These are phyloP conservation scores for Ophiodon elongatus DNA, from an alignment of 2,113 vertebrate species.

Conservation along the genomic window DNA sequence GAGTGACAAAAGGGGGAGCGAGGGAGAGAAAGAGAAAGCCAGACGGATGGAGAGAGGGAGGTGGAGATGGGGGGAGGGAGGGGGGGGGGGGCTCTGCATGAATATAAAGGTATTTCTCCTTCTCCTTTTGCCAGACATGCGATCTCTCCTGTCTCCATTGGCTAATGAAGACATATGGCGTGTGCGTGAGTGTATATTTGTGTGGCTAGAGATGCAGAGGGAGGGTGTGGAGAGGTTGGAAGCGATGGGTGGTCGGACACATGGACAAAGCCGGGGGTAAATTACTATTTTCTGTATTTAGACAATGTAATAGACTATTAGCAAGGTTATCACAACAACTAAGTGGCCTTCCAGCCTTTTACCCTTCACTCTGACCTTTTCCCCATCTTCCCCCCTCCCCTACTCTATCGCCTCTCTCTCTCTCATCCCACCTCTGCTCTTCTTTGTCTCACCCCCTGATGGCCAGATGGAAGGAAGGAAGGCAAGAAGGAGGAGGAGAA, in stretches of 20 bases:
- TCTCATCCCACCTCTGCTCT: constrained; percentile 28
- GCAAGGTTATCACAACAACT: constrained; percentile 45
- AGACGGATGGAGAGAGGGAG: constrained; percentile 48
- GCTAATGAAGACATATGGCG: constrained; percentile 81
- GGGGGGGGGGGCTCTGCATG: constrained; percentile 46
- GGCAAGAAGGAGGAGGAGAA: constrained; percentile 18
- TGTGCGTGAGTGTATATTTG: constrained; percentile 23
- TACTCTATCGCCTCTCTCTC: constrained; percentile 13
- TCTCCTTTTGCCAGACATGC: constrained; percentile 63
- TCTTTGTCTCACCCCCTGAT: constrained; percentile 59
- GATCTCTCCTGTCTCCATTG: constrained; percentile 61
- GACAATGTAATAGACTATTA: constrained; percentile 40
- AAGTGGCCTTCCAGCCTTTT: constrained; percentile 31
- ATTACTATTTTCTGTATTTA: constrained; percentile 44
- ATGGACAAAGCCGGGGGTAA: constrained; percentile 9
- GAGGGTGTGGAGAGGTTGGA: constrained; percentile 26
- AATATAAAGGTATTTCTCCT: constrained; percentile 66
- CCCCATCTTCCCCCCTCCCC: not conserved
- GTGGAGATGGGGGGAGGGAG: constrained; percentile 38
- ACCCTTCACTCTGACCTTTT: constrained; percentile 52
- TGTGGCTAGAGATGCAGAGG: constrained; percentile 14
- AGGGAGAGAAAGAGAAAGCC: constrained; percentile 23
- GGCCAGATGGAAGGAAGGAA: constrained; percentile 69
- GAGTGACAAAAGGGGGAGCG: constrained; percentile 49
- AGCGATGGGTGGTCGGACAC: constrained; percentile 6